Conservation (phyloP, 1,140 invertebrate genomes). For the Platorchestia sp. region DNA sequence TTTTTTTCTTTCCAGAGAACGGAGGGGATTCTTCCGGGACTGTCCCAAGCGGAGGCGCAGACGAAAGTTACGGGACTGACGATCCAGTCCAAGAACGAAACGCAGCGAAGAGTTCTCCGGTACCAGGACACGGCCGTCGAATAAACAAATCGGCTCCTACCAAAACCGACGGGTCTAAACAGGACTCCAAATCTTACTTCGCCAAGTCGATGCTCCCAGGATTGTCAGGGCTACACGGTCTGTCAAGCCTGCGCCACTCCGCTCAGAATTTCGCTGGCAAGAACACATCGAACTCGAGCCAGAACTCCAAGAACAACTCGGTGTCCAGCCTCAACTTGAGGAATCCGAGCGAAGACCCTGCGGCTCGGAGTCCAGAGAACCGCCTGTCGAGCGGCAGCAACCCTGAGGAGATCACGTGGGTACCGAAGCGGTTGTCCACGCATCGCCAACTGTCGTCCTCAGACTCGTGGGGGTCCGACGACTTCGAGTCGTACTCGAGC, state of each 20-base stretch:
- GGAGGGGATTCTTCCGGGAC: no score
- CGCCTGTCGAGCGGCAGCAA: slow-evolving; percentile 56
- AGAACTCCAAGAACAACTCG: background rate
- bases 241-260: slow-evolving; percentile 61
- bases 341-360: background rate
- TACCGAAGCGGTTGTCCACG: slow-evolving; percentile 64
- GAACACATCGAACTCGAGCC: slow-evolving; percentile 17
- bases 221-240: slow-evolving; percentile 61
- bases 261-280: slow-evolving; percentile 62
- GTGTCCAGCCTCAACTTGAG: background rate
- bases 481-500: slow-evolving; percentile 67
- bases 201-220: slow-evolving; percentile 55
- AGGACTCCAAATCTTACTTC: background rate
- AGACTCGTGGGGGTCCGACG: slow-evolving; percentile 67
- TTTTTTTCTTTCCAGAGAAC: no score
- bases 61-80: no score
- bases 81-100: no score
- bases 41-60: no score
- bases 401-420: slow-evolving; percentile 60
- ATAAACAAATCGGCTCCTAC: background rate
- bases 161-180: background rate
- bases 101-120: no score
- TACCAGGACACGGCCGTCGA: no score
- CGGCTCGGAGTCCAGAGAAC: background rate
- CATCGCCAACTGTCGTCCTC: slow-evolving; percentile 67